Evolutionary conservation across 1,140 invertebrate genomes (phyloP), one percentile per base, ranked within the genome.

Genomic region (Drosophila funebris): DNA sequence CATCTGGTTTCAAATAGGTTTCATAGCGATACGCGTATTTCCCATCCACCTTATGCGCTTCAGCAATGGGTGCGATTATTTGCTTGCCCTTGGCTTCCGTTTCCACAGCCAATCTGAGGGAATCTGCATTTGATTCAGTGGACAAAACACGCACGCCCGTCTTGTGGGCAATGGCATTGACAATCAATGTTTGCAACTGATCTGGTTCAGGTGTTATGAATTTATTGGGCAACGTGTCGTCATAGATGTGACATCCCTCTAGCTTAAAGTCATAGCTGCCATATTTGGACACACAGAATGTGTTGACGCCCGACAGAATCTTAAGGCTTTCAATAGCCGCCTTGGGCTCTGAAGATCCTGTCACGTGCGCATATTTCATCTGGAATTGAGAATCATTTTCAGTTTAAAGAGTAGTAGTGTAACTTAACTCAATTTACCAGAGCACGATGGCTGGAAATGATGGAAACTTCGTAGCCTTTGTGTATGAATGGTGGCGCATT

Each of bases 161-260:
- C 24, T 92, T 92, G 87, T 94, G 93, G 0, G 93, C 91, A 33
- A 92, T 73, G 0, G 92, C 92, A 68, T 90, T 92, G 11, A 92
- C 90, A 9, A 90, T 83, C 22, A 91, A 37, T 0, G 90, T 88
- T 41, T 88, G 83, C 22, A 89, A 39, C 46, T 88, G 91, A 0
- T 88, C 78, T 0, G 75, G 75, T 13, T 91, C 89, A 0, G 76
- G 68, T 8, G 90, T 92, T 9, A 76, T 81, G 39, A 92, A 89
- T n/a, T 74, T 89, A 4, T 44, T 79, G 27, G 91, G 90, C 37
- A 90, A 11, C 0, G 91, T 93, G 76, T 91, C 91, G 7, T 93
- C 92, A 92, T 97, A 98, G 64, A 94, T 92, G 91, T 99, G 97
- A 91, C 98, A 98, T 37, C 97, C 95, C 69, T 94, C 94, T 7